Evolutionary conservation across 2,888 invertebrate genomes (phyloP), one percentile per base, ranked within the genome.

Genomic region (Sepioteuthis lessoniana): DNA sequence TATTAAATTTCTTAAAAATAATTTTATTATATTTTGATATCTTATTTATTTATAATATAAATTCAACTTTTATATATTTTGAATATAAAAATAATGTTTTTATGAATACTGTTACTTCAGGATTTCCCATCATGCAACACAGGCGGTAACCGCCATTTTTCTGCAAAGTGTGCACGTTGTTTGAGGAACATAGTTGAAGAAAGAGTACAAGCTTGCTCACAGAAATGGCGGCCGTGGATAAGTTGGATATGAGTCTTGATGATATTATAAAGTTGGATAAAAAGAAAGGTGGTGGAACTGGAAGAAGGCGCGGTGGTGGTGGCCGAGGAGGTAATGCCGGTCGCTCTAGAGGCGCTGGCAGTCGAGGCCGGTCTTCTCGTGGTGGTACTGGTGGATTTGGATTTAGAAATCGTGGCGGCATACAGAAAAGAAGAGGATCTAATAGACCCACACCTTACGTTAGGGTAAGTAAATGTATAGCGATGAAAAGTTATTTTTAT

Each of bases 201-300:
- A 76, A 76, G n/a, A 16, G n/a, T 35, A 10, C 13, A 76, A 35
- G 16, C 13, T 76, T 46, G 4, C 16, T 92, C 46, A 31, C n/a
- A 60, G 55, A 46, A 31, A 93, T 93, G 93, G 93, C 93, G 8
- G 35, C 93, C 28, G 98, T 98, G 96, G 98, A 99, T 97, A 99
- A 98, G 98, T 98, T 99, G 97, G 99, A 99, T 97, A 98, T 99
- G 98, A 99, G 99, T 97, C 98, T 99, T 96, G 99, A 99, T 97
- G 99, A 99, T 96, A 99, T 99, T 95, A 99, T 99, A 96, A 99
- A 98, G 97, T 96, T 96, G 92, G 97, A 98, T 96, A 98, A 98
- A 97, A 98, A 98, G 95, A 95, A 97, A 93, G 98, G 98, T 95
- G 97, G 98, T 95, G 97, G 98, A 94, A 98, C 98, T 93, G 97